phyloP scores from a whole-genome alignment of 2,888 invertebrate species.

The Hypercompe scribonia region DNA sequence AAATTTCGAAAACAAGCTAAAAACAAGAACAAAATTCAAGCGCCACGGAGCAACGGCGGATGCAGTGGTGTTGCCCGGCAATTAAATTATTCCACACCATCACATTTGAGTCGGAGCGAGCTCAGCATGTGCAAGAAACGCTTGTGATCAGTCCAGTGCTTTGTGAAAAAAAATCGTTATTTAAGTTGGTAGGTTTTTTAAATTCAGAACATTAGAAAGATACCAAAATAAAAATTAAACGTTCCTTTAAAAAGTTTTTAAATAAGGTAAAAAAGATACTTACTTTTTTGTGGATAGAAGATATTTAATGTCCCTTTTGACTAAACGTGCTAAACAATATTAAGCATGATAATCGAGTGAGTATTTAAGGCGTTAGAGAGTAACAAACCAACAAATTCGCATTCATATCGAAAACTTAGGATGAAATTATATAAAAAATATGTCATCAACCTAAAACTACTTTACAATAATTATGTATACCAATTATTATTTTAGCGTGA shows the following conservation, averaged over 20 bases:
- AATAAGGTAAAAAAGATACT: too few relatives aligned
- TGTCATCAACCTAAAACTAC: too few relatives aligned
- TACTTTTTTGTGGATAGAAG: too few relatives aligned
- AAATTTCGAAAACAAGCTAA: constrained; percentile 17
- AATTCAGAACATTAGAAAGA: neutral
- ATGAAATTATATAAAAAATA: too few relatives aligned
- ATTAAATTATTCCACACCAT: constrained; percentile 82
- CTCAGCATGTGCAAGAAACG: constrained; percentile 47
- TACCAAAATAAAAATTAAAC: neutral
- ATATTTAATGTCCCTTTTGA: too few relatives aligned
- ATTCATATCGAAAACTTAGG: too few relatives aligned
- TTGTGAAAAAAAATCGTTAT: constrained; percentile 1
- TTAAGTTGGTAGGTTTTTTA: constrained; percentile 1
- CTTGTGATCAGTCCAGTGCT: constrained; percentile 34
- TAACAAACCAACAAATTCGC: too few relatives aligned
- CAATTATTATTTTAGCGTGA: too few relatives aligned
- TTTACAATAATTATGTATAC: too few relatives aligned
- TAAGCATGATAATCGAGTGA: too few relatives aligned
- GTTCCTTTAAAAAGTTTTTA: neutral
- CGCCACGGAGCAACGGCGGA: constrained; percentile 48
- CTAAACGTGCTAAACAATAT: too few relatives aligned
- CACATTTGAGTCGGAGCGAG: constrained; percentile 58
- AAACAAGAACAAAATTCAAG: constrained; percentile 21
- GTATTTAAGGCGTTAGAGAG: too few relatives aligned
- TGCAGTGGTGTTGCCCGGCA: constrained; percentile 62